Conservation (phyloP, 2,888 invertebrate genomes). For the Aproaerema taeniolella region DNA sequence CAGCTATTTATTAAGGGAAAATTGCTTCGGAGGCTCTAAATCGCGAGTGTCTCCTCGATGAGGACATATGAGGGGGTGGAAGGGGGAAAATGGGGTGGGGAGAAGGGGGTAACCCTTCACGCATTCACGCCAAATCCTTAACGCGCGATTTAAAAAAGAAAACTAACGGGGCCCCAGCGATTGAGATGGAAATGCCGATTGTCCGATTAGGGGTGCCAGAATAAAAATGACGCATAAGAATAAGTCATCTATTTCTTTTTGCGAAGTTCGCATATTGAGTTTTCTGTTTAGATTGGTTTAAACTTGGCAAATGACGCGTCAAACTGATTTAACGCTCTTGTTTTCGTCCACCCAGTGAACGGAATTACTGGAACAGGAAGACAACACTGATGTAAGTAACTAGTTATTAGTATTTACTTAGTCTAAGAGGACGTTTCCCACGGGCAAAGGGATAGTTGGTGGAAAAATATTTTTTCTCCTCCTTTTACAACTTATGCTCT, state of each 20-base stretch:
- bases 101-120: conserved; percentile 63
- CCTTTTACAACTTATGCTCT: too few relatives aligned
- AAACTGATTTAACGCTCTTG: too few relatives aligned
- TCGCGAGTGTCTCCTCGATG: conserved; percentile 45
- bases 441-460: too few relatives aligned
- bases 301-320: too few relatives aligned
- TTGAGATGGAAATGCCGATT: conserved; percentile 74
- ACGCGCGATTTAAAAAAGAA: conserved; percentile 77
- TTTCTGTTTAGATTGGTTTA: background rate
- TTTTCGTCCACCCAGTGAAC: too few relatives aligned
- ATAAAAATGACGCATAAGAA: conserved; percentile 8
- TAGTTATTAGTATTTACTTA: too few relatives aligned
- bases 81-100: conserved; percentile 22
- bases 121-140: conserved; percentile 73
- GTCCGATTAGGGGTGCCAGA: conserved; percentile 35
- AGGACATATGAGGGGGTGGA: conserved; percentile 63
- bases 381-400: too few relatives aligned
- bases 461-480: too few relatives aligned
- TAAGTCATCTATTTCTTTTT: conserved; percentile 7
- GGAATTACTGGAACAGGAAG: too few relatives aligned
- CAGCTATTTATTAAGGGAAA: conserved; percentile 40
- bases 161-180: conserved; percentile 63
- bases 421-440: too few relatives aligned
- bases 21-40: conserved; percentile 39
- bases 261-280: background rate